phyloP scores from a whole-genome alignment of 2,113 vertebrate genomes.

The Gopherus evgoodei region DNA sequence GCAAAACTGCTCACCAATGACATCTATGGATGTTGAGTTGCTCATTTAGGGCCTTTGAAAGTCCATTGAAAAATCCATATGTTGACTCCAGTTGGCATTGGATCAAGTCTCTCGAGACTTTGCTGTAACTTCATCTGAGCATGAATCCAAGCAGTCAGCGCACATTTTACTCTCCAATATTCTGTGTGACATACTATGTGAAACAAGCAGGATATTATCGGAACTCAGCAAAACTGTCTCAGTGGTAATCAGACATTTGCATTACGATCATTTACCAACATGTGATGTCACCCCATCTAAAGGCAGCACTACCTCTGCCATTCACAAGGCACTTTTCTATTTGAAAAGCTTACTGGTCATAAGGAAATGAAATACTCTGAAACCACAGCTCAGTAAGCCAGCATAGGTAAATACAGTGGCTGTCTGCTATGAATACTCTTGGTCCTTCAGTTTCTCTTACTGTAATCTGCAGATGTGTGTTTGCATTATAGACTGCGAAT shows the following conservation, averaged over 20 bases:
- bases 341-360: background rate
- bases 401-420: background rate
- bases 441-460: background rate
- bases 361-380: background rate
- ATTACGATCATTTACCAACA: background rate
- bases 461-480: conserved; percentile 22
- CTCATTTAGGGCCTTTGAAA: background rate
- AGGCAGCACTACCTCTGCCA: background rate
- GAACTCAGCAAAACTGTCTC: background rate
- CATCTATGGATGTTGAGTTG: background rate
- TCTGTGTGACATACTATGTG: background rate
- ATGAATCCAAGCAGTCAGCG: background rate
- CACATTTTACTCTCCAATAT: background rate
- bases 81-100: background rate
- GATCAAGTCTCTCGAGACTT: background rate
- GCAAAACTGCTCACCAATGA: background rate
- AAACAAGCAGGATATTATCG: background rate
- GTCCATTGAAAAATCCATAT: background rate
- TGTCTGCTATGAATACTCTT: background rate
- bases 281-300: background rate
- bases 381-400: background rate
- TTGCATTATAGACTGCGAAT: conserved; percentile 43
- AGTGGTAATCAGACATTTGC: background rate
- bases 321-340: background rate
- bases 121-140: background rate